phyloP scores from a whole-genome alignment of 2,113 vertebrate genomes.

The Anseranas semipalmata region DNA sequence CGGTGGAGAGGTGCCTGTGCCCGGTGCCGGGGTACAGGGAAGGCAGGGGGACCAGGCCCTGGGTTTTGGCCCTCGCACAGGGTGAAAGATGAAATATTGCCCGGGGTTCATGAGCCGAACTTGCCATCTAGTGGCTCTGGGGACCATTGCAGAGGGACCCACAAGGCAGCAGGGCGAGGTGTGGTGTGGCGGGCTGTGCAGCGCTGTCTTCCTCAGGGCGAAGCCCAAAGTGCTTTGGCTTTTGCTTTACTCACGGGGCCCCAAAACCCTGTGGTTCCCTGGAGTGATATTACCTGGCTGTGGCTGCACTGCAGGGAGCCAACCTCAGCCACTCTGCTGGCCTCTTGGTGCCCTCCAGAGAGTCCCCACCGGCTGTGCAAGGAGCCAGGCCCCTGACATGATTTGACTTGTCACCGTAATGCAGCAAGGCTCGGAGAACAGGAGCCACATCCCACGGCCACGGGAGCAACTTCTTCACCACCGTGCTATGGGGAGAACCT shows the following conservation, averaged over 20 bases:
- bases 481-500: background rate
- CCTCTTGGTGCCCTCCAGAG: background rate
- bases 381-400: fast-evolving
- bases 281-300: background rate
- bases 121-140: conserved; percentile 66
- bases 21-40: fast-evolving
- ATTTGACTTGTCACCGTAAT: background rate
- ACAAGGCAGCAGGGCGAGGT: background rate
- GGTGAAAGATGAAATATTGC: background rate
- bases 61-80: fast-evolving
- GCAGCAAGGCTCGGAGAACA: background rate
- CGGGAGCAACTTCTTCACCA: fast-evolving
- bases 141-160: conserved; percentile 35
- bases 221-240: background rate
- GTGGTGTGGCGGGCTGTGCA: fast-evolving
- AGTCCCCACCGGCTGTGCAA: fast-evolving
- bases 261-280: background rate
- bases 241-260: background rate
- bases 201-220: background rate
- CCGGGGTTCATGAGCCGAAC: conserved; percentile 10
- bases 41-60: background rate
- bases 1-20: background rate
- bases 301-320: background rate
- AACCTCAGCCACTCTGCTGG: background rate
- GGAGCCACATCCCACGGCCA: fast-evolving